These are phyloP conservation scores for Charadrius vociferus DNA, from an alignment of 2,113 vertebrate species.

Conservation along the genomic window DNA sequence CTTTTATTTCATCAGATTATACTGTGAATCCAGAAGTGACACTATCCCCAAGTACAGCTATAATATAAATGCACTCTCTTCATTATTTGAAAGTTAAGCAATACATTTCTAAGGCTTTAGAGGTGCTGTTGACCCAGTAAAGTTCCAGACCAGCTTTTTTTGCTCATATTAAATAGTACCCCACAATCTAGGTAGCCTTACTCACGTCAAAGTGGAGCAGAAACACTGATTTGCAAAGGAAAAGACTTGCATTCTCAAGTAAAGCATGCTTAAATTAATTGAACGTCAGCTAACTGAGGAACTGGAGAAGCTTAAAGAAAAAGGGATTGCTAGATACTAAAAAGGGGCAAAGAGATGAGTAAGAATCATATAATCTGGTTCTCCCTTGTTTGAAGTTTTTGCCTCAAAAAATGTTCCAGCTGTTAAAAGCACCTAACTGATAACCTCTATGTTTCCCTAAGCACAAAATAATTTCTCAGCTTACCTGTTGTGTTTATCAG, in stretches of 20 bases:
- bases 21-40: neutral
- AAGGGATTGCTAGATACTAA: neutral
- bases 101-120: neutral
- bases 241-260: neutral
- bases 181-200: neutral
- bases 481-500: constrained; percentile 22
- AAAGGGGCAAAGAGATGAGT: neutral
- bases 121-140: neutral
- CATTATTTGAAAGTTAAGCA: neutral
- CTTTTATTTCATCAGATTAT: neutral
- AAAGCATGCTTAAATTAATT: neutral
- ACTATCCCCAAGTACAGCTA: neutral
- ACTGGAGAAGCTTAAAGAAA: neutral
- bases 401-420: neutral
- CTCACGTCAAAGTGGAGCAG: neutral
- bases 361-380: neutral
- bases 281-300: neutral
- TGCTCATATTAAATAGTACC: neutral
- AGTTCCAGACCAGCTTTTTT: neutral
- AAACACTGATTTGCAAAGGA: neutral
- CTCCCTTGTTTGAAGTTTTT: neutral
- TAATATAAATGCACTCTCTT: neutral
- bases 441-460: neutral
- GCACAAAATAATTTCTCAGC: neutral
- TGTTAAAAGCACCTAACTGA: neutral